Percentiles rank a stretch among this genome's conserved stretches.
phyloP scores from a whole-genome alignment of 2,888 invertebrate genomes.

The Cacoxenus indagator region DNA sequence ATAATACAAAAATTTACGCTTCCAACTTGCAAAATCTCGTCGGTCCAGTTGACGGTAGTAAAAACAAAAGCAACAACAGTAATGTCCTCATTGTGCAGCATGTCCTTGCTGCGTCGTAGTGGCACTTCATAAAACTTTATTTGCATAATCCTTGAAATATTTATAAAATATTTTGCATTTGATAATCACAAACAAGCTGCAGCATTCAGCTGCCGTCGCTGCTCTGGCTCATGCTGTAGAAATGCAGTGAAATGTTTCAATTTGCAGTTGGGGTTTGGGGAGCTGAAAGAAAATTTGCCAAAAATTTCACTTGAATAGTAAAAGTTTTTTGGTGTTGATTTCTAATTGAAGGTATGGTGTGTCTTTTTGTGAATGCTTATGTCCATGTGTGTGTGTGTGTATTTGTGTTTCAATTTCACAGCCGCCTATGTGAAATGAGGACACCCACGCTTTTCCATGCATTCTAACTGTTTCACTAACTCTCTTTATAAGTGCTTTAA shows the following conservation, averaged over 20 bases:
- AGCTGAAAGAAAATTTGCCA: background rate
- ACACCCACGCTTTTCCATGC: no score
- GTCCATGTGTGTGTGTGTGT: no score
- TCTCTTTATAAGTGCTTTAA: no score
- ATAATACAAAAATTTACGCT: no score
- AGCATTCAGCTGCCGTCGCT: background rate
- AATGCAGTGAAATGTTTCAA: background rate
- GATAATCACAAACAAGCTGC: constrained; percentile 43
- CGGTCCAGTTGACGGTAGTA: constrained; percentile 1
- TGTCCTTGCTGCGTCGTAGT: constrained; percentile 13
- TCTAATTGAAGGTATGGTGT: background rate
- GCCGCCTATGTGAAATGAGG: no score
- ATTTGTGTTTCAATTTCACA: no score
- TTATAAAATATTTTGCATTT: constrained; percentile 61
- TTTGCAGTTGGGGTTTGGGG: background rate
- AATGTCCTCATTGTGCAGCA: background rate
- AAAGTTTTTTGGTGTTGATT: background rate
- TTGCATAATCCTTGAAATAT: constrained; percentile 59
- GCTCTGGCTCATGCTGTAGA: background rate
- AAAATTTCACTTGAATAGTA: background rate
- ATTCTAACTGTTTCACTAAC: no score
- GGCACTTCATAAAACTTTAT: constrained; percentile 44
- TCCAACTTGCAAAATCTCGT: constrained; percentile 53
- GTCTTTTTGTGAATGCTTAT: no score
- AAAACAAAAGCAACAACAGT: background rate